Evolutionary conservation across 2,888 invertebrate genomes (phyloP), one percentile per base, ranked within the genome.

Genomic region (Anthrax anthrax): DNA sequence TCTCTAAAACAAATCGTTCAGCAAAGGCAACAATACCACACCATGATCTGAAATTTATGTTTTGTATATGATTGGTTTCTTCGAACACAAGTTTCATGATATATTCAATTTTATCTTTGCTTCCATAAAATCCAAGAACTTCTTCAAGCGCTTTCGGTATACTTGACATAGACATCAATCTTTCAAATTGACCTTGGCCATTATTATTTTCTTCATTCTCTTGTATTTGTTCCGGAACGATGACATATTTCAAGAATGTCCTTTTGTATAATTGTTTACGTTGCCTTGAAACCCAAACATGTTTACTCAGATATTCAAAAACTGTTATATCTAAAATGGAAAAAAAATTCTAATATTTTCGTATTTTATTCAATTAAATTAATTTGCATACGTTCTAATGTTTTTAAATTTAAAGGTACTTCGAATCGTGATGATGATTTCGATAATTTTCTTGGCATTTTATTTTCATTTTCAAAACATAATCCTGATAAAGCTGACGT

Each of bases 11-110:
- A 43, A 64, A 68, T 44, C 89, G 72, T 62, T 89, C 89, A 51
- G 81, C 80, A 45, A 83, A 71, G 0, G 86, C 84, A 52, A 83
- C 81, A 36, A 89, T 65, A 1, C 87, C 86, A 57, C 84, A 84
- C 80, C 86, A 88, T 1, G 78, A 77, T 18, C 83, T 74, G 61
- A 84, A 87, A 57, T 80, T 78, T 39, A 81, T 58, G 46, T 54
- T 12, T 32, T 12, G 13, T 12, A 12, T 32, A 12, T 9, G 13
- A 23, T 23, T 23, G 2, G 13, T 32, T 9, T 32, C 12, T 1
- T 32, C 12, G 12, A 32, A 32, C 1, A 32, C 6, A 3, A 32
- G 6, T 4, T 9, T 12, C 29, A 32, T 5, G 3, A 5, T 12
- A 32, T 12, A 56, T 2, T 52, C 47, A 3, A 69, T 63, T 51